Evolutionary conservation across 2,888 invertebrate genomes (phyloP).

Genomic region (Andricus quercusramuli): DNA sequence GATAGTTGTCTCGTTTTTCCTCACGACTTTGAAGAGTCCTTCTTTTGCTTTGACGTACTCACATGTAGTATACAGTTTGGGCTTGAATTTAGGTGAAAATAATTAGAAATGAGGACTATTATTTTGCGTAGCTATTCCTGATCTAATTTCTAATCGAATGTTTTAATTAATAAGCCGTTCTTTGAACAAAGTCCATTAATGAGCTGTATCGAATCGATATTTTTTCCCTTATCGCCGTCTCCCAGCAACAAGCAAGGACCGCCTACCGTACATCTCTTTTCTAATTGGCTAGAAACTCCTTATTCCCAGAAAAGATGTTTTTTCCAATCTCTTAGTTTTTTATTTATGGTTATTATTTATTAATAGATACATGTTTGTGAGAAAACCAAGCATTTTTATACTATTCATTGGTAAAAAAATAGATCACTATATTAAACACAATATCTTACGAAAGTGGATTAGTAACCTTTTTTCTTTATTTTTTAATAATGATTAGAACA

Average conservation of each 20-base stretch:
- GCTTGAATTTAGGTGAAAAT: background rate
- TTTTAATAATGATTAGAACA: background rate
- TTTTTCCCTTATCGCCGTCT: constrained; percentile 62
- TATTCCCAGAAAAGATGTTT: background rate
- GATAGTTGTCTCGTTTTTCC: too few species aligned
- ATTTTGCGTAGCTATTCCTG: background rate
- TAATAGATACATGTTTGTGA: background rate
- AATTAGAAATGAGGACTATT: background rate
- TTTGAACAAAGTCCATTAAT: constrained; percentile 8
- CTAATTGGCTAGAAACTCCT: constrained; percentile 67
- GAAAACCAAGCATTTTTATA: background rate
- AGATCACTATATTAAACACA: too few species aligned
- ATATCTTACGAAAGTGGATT: too few species aligned
- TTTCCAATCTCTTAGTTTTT: background rate
- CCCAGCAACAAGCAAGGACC: constrained; percentile 71
- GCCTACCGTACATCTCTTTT: constrained; percentile 63
- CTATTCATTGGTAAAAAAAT: too few species aligned
- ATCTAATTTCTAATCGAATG: background rate
- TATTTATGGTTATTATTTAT: too few species aligned
- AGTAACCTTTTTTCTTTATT: background rate
- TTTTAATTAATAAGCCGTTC: constrained; percentile 52
- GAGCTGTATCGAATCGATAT: constrained; percentile 23
- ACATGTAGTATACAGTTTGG: background rate
- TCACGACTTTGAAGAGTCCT: too few species aligned
- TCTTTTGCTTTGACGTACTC: too few species aligned